Evolutionary conservation across 2,797 vertebrate species (phyloP).

Genomic region (Botia almorhae): DNA sequence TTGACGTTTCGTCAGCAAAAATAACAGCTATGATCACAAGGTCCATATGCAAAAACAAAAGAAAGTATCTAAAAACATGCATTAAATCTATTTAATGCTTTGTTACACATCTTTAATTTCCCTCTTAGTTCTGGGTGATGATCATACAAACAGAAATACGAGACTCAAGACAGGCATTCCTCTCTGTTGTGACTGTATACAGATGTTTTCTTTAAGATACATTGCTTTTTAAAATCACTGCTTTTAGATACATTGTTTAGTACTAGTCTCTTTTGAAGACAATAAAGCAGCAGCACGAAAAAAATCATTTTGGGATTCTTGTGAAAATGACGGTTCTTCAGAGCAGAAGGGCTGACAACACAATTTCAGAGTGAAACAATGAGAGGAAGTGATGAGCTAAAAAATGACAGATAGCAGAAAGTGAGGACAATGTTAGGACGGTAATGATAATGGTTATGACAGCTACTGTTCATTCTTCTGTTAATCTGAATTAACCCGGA

Average conservation of each 20-base stretch:
- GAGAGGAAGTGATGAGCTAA: conserved; percentile 56
- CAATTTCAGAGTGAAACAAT: conserved; percentile 72
- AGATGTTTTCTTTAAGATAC: conserved; percentile 63
- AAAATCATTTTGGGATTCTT: conserved; percentile 51
- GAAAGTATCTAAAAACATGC: conserved; percentile 43
- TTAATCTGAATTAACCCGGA: not conserved
- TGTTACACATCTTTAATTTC: conserved; percentile 20
- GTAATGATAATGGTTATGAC: not conserved
- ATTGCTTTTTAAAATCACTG: conserved; percentile 47
- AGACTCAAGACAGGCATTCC: not conserved
- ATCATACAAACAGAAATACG: conserved; percentile 9
- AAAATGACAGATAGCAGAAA: not conserved
- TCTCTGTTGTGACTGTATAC: conserved; percentile 58
- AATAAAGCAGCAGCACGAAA: conserved; percentile 52
- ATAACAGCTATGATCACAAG: conserved; percentile 43
- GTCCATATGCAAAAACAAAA: conserved; percentile 28
- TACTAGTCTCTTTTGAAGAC: conserved; percentile 70
- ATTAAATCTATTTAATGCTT: not conserved
- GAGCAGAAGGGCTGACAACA: conserved; percentile 70
- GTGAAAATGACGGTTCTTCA: conserved; percentile 74
- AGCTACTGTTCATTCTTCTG: not conserved
- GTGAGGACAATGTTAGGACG: not conserved
- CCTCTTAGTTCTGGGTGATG: conserved; percentile 18
- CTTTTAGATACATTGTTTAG: conserved; percentile 65
- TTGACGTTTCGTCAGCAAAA: conserved; percentile 32